Conservation (phyloP, 2,888 invertebrate genomes). For the Ypsolopha scabrella region DNA sequence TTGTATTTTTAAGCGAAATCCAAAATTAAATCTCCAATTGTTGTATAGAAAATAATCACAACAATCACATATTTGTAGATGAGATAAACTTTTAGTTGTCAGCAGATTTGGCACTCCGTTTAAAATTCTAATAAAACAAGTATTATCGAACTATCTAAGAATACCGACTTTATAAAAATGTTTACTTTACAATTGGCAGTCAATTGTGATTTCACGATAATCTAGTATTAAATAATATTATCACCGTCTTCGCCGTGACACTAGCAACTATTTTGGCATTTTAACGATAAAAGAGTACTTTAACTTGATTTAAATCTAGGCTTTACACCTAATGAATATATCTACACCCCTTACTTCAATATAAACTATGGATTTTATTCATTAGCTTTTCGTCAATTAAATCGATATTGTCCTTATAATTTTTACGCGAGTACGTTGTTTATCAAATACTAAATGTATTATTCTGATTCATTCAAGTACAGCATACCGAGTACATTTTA, state of each 20-base stretch:
- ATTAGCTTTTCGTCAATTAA: slow-evolving; percentile 47
- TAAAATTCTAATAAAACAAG: slow-evolving; percentile 56
- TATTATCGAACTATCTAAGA: slow-evolving; percentile 58
- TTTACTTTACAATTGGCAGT: slow-evolving; percentile 64
- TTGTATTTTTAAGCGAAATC: slow-evolving; percentile 9
- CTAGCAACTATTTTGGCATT: slow-evolving; percentile 43
- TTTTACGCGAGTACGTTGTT: slow-evolving; percentile 66
- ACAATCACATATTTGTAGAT: neutral
- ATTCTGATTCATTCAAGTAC: slow-evolving; percentile 42
- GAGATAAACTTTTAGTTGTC: slow-evolving; percentile 11
- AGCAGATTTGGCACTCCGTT: slow-evolving; percentile 50
- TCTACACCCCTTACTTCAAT: slow-evolving; percentile 52
- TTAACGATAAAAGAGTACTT: slow-evolving; percentile 41
- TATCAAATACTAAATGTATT: slow-evolving; percentile 63
- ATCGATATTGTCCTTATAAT: slow-evolving; percentile 69
- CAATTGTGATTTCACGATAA: slow-evolving; percentile 55
- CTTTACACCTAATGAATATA: slow-evolving; percentile 39
- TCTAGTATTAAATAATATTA: slow-evolving; percentile 47
- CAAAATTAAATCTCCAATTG: slow-evolving; percentile 15
- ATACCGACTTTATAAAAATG: slow-evolving; percentile 60
- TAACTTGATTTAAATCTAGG: slow-evolving; percentile 30
- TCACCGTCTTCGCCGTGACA: slow-evolving; percentile 39
- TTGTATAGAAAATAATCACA: slow-evolving; percentile 1
- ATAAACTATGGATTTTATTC: slow-evolving; percentile 47
- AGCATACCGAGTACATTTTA: slow-evolving; percentile 44